Evolutionary conservation across 2,888 invertebrate species (phyloP), one percentile per base, ranked within the genome.

Genomic region (Agrotis segetum): DNA sequence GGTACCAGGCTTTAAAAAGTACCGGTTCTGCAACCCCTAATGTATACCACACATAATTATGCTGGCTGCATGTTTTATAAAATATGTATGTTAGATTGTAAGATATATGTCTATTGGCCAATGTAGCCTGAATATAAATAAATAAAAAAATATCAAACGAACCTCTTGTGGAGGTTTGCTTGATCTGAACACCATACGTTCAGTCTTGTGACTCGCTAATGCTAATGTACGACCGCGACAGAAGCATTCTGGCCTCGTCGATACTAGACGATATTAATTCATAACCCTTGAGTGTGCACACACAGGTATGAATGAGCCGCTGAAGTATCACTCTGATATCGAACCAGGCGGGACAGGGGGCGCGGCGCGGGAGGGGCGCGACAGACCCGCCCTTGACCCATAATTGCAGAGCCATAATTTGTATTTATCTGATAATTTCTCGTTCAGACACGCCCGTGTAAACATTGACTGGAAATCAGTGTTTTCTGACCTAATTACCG

Each of bases 311-410:
- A 79, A 79, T 79, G 79, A 66, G 63, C 55, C 49, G 24, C 44
- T 50, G 70, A 79, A 79, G 61, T 79, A 67, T 55, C 67, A 65
- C 53, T 66, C 49, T 65, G 46, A 58, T 79, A 75, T 79, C 53
- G 80, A 79, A 59, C 80, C 68, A 62, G 67, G 58, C 49, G 50
- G 60, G 46, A 34, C 56, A 40, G 50, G 19, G 47, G 17, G 52
- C 29, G 59, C 16, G 55, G 24, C 5, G 17, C 4, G 24, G 4
- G 29, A 7, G 16, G 74, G 44, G 9, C 16, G 29, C 24, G 44
- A 34, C 62, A 72, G 64, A 67, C 34, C 66, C 77, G 77, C 61
- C 79, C 79, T 79, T 79, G 79, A 80, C 79, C 79, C 44, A 77
- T 71, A 66, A 79, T 66, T 79, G 71, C 79, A 71, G 19, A 61